These are phyloP conservation scores for Macrosiphum euphorbiae DNA, from an alignment of 2,888 invertebrate species.

Conservation along the genomic window DNA sequence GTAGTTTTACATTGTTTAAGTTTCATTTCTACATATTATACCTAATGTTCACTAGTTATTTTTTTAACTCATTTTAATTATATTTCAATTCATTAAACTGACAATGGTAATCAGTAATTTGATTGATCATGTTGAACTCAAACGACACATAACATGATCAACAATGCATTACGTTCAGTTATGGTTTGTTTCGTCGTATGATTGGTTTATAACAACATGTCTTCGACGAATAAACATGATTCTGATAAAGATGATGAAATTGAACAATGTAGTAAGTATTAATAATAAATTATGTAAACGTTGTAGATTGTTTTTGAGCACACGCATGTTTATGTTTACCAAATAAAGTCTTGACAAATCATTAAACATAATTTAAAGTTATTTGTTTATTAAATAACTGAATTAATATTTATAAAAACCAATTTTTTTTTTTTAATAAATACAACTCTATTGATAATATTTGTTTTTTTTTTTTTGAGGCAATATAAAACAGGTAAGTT, in stretches of 20 bases:
- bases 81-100: neutral
- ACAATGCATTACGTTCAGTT: constrained; percentile 55
- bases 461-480: neutral
- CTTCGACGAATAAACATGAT: constrained; percentile 58
- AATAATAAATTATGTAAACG: constrained; percentile 14
- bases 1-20: neutral
- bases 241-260: constrained; percentile 59
- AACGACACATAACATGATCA: constrained; percentile 56
- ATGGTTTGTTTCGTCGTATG: constrained; percentile 51
- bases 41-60: neutral
- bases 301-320: constrained; percentile 3
- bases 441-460: neutral
- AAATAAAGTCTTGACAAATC: neutral
- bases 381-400: neutral
- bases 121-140: constrained; percentile 52
- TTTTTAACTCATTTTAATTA: constrained; percentile 9
- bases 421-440: neutral
- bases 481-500: neutral
- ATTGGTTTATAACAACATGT: constrained; percentile 59
- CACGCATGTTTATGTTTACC: neutral
- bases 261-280: constrained; percentile 63
- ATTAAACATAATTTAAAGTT: neutral
- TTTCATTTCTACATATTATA: neutral
- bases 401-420: neutral
- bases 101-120: constrained; percentile 26